These are phyloP conservation scores for Amazona guildingii DNA, from an alignment of 2,113 vertebrate species.

Conservation along the genomic window DNA sequence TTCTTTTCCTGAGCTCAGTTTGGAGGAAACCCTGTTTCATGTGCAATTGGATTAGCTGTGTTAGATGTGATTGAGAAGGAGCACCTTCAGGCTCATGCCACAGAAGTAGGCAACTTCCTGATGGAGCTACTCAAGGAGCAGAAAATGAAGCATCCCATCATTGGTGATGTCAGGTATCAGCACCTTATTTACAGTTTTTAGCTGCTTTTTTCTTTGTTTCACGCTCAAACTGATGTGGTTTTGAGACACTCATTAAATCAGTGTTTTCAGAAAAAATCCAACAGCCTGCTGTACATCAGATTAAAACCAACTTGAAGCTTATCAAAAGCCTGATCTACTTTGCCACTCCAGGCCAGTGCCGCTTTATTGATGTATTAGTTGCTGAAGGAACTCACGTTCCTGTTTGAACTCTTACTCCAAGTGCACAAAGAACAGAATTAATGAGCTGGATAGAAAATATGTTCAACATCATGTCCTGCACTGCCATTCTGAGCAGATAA, in stretches of 20 bases:
- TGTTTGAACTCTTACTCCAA: neutral
- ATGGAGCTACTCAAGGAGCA: slow-evolving; percentile 80
- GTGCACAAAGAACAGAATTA: neutral
- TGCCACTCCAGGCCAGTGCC: neutral
- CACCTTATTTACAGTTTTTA: neutral
- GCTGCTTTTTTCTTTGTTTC: neutral
- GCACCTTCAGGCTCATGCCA: slow-evolving; percentile 82
- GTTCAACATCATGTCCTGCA: neutral
- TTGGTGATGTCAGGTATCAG: slow-evolving; percentile 89
- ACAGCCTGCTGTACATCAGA: neutral
- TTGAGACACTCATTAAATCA: neutral
- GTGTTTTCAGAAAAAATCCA: neutral
- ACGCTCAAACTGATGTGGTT: neutral
- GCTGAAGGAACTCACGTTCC: neutral
- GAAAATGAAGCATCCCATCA: slow-evolving; percentile 82
- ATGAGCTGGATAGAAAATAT: neutral
- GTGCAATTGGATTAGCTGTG: slow-evolving; percentile 89
- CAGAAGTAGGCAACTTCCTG: slow-evolving; percentile 80
- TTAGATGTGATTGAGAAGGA: slow-evolving; percentile 89
- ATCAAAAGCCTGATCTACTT: neutral
- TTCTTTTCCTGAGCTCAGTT: slow-evolving; percentile 76
- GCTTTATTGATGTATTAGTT: neutral
- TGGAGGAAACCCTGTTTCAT: slow-evolving; percentile 94
- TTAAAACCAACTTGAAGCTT: neutral
- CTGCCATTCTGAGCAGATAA: neutral